Percentiles rank a stretch among this genome's conserved stretches.
These are phyloP conservation scores for Phataginus tetradactyla DNA, from an alignment of 2,797 vertebrate genomes.

Conservation along the genomic window DNA sequence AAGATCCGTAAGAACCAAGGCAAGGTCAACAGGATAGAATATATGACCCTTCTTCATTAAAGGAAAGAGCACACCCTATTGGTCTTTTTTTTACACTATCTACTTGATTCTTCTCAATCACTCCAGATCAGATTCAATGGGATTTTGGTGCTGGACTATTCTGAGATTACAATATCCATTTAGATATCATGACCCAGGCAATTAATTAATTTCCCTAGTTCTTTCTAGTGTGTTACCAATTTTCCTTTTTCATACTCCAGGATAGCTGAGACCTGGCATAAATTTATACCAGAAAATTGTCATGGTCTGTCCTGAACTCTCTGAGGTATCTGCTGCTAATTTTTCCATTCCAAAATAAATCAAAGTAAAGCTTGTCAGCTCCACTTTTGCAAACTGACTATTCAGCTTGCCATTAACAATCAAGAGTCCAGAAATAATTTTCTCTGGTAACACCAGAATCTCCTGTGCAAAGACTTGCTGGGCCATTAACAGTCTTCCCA, in stretches of 20 bases:
- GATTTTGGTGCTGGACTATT: neutral
- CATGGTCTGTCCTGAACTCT: neutral
- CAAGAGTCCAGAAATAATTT: neutral
- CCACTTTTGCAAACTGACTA: slow-evolving; percentile 2
- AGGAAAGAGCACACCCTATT: neutral
- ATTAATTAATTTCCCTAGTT: neutral
- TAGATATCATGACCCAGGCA: neutral
- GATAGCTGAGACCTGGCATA: neutral
- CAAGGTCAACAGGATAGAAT: neutral
- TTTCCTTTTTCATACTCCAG: neutral
- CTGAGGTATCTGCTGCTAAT: neutral
- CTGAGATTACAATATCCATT: neutral
- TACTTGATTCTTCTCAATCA: neutral
- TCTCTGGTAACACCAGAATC: neutral
- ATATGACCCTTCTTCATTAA: neutral
- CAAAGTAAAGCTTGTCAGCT: neutral
- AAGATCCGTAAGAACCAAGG: neutral
- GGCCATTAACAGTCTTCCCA: neutral
- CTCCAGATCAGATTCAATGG: neutral
- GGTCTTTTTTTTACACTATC: neutral
- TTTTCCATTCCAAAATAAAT: neutral
- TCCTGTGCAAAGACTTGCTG: neutral
- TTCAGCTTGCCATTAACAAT: neutral
- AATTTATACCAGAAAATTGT: neutral
- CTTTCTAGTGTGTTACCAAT: neutral